These are phyloP conservation scores for Bostrychus sinensis DNA, from an alignment of 2,113 vertebrate genomes.

Conservation along the genomic window DNA sequence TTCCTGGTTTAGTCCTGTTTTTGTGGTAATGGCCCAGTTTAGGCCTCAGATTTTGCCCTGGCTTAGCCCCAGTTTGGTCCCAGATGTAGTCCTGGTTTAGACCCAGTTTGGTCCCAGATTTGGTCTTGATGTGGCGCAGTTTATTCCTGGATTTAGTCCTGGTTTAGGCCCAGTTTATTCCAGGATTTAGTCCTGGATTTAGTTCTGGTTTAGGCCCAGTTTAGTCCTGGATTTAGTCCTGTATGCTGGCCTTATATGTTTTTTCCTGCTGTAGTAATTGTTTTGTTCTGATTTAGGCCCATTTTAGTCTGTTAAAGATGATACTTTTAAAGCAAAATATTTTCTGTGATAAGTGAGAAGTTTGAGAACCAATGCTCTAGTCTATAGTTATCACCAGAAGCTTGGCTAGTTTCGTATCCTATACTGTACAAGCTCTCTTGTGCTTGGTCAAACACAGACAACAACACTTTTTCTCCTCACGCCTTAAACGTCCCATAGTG, in stretches of 20 bases:
- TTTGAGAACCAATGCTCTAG: conserved; percentile 43
- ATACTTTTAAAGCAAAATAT: not conserved
- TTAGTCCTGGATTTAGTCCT: not conserved
- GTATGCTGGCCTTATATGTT: no score
- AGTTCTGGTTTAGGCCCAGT: not conserved
- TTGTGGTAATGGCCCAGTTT: no score
- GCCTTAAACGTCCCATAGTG: conserved; percentile 84
- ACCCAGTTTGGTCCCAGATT: no score
- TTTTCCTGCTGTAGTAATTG: no score
- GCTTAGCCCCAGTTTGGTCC: no score
- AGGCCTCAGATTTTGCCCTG: no score
- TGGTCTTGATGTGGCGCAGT: not conserved
- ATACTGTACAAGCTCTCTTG: conserved; percentile 80
- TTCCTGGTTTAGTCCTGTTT: no score
- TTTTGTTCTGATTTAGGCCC: not conserved
- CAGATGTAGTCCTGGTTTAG: no score
- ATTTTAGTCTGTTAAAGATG: not conserved
- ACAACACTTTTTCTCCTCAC: conserved; percentile 77
- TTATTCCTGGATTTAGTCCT: not conserved
- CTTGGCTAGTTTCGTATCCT: conserved; percentile 74
- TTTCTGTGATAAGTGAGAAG: not conserved
- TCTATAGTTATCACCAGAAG: conserved; percentile 72
- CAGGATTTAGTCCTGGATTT: not conserved
- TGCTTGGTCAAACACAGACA: conserved; percentile 79
- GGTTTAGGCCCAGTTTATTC: not conserved